phyloP scores from a whole-genome alignment of 2,113 vertebrate genomes.

The Ancistrus triradiatus region DNA sequence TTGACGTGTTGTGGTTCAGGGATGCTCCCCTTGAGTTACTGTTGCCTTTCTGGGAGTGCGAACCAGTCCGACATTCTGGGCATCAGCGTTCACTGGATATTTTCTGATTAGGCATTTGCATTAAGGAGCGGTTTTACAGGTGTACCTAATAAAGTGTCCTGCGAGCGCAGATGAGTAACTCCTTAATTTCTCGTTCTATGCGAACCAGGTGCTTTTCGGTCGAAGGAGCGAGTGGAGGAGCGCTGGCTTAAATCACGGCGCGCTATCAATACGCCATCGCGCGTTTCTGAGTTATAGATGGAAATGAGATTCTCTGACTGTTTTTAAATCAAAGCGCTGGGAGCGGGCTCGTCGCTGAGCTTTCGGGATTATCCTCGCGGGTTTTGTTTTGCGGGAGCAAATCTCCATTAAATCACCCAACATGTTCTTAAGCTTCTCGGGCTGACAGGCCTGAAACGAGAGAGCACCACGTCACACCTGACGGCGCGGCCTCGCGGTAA shows the following conservation, averaged over 20 bases:
- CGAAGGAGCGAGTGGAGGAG: no score
- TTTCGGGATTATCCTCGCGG: conserved; percentile 17
- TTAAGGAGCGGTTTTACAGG: no score
- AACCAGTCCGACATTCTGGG: no score
- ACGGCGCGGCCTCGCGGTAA: not conserved
- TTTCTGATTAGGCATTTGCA: no score
- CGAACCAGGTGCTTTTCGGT: no score
- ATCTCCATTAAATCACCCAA: conserved; percentile 15
- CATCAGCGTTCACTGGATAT: no score
- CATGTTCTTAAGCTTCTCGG: conserved; percentile 25
- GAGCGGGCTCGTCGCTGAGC: conserved; percentile 1
- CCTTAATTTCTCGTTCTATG: no score
- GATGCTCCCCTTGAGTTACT: no score
- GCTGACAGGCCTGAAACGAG: conserved; percentile 16
- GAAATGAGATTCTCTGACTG: conserved; percentile 5
- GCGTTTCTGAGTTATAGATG: not conserved
- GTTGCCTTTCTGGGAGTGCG: no score
- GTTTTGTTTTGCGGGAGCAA: conserved; percentile 27
- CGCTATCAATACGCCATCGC: conserved; percentile 26
- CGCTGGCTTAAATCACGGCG: conserved; percentile 13
- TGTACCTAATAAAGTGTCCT: no score
- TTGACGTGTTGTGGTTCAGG: no score
- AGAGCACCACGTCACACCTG: conserved; percentile 18
- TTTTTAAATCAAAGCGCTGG: conserved; percentile 23
- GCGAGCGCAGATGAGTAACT: no score